Base-by-base conservation (phyloP, 2,797 vertebrate genomes). In the Choloepus didactylus region DNA sequence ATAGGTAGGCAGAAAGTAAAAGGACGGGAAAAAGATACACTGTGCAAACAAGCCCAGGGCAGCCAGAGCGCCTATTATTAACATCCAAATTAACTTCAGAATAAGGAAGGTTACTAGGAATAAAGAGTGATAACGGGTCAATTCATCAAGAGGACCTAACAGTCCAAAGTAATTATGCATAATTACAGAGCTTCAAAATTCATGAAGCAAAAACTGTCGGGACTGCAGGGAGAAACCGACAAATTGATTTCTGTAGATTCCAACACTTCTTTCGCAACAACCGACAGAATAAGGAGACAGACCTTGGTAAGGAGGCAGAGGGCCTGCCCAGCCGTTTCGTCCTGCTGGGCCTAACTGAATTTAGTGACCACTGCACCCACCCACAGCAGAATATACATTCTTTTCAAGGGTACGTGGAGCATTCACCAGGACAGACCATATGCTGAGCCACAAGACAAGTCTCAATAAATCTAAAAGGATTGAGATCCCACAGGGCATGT, bases 131-230 rank as follows among this genome's bases (percentile, higher is more conserved):
- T 23, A 56, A 87, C 31, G 16, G 8, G 9, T 31, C 75, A 54
- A 66, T 41, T 89, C 49, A 85, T 90, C 35, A 91, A 88, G 35
- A 73, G 56, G 19, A 67, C 9, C 49, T 31, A 83, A 54, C 46
- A 87, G 56, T 76, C 41, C 49, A 72, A 83, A 77, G 70, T 27
- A 86, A 64, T 67, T 62, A 70, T 11, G 19, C 16, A 35, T 92
- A 82, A 94, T 91, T 67, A 77, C 10, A 81, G 85, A 51, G 35
- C 38, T 89, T 91, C 79, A 59, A 95, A 67, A 91, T 62, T 85
- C 83, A 82, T 27, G 73, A 87, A 83, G 76, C 64, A 91, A 76
- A 84, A 93, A 79, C 44, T 16, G 35, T 73, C 4, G 69, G 70
- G 86, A 92, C 41, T 60, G 49, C 54, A 95, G 64, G 84, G 44